Percentiles rank a stretch among this genome's conserved stretches.
These are phyloP conservation scores for Eciton burchellii DNA, from an alignment of 1,140 invertebrate genomes.

Conservation along the genomic window DNA sequence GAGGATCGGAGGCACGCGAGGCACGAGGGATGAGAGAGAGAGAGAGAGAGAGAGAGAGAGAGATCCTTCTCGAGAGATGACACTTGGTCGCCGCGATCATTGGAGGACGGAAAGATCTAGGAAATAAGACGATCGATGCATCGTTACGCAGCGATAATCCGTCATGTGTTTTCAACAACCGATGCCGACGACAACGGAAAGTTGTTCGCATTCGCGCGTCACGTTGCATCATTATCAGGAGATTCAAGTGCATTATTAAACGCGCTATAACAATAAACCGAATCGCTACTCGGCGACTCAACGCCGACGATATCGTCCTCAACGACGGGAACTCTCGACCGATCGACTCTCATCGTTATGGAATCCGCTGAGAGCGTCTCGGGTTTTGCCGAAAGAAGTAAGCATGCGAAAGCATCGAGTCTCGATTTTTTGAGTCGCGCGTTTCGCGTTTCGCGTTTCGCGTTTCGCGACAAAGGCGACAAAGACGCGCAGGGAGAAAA, in stretches of 20 bases:
- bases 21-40: too few species aligned
- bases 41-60: too few species aligned
- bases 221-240: conserved; percentile 64
- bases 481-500: too few species aligned
- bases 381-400: conserved; percentile 63
- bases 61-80: neutral
- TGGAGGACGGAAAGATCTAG: conserved; percentile 1
- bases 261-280: conserved; percentile 22
- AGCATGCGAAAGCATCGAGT: conserved; percentile 23
- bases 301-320: too few species aligned
- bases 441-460: too few species aligned
- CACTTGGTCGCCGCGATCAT: conserved; percentile 13
- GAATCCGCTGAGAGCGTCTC: conserved; percentile 48
- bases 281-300: neutral
- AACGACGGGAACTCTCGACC: neutral
- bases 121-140: conserved; percentile 49
- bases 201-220: conserved; percentile 51
- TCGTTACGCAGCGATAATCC: conserved; percentile 59
- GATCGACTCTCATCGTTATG: conserved; percentile 42
- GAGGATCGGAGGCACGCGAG: too few species aligned
- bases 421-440: conserved; percentile 6
- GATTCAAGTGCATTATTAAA: conserved; percentile 63
- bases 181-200: conserved; percentile 58
- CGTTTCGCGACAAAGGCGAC: too few species aligned
- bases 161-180: conserved; percentile 72